Conservation (phyloP, 37 sponge, comb jelly and placozoan species). For the Chondrosia reniformis region DNA sequence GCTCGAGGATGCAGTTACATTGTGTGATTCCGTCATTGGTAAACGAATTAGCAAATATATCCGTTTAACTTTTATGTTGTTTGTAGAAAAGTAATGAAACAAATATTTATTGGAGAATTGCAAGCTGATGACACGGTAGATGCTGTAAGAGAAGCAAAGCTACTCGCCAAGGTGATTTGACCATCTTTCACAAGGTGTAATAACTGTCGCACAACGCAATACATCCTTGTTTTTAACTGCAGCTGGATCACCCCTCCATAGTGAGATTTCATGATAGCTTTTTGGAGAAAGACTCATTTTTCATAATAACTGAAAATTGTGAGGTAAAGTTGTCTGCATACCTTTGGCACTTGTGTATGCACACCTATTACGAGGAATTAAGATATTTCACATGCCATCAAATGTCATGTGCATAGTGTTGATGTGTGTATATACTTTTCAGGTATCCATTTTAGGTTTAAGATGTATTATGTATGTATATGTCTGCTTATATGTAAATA, state of each 20-base stretch:
- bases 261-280: slow-evolving; percentile 95
- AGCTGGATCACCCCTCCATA: slow-evolving; percentile 94
- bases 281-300: slow-evolving; percentile 83
- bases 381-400: too few relatives aligned
- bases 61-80: neutral
- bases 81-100: slow-evolving; percentile 81
- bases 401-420: neutral
- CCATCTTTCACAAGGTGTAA: neutral
- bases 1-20: neutral
- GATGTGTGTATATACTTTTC: neutral
- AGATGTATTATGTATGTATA: too few relatives aligned
- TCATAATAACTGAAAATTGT: slow-evolving; percentile 96
- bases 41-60: too few relatives aligned
- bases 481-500: slow-evolving; percentile 9
- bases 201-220: neutral
- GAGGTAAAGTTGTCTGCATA: slow-evolving; percentile 53
- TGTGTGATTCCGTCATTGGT: neutral
- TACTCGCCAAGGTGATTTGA: slow-evolving; percentile 60
- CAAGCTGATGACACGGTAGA: slow-evolving; percentile 84
- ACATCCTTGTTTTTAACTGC: neutral
- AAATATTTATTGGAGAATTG: slow-evolving; percentile 69
- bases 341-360: neutral
- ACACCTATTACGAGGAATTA: too few relatives aligned
- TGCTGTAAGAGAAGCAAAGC: slow-evolving; percentile 79
- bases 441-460: too few relatives aligned